A percentile compares a stretch with the other conserved stretches of the same genome.
phyloP scores from a whole-genome alignment of 2,888 invertebrate genomes.

The Parascotia fuliginaria region DNA sequence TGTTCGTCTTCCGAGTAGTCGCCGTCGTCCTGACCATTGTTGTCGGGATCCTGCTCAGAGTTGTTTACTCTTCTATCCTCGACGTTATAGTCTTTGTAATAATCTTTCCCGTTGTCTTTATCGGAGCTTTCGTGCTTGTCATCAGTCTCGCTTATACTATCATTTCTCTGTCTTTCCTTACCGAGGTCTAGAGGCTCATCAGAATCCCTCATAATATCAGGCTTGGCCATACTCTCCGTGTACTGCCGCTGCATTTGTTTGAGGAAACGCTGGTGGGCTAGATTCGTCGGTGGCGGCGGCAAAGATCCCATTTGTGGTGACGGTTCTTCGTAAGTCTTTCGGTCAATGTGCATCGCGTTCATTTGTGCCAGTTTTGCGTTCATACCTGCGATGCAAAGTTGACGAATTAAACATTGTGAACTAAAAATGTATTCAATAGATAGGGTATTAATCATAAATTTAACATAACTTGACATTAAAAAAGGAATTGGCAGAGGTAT shows the following conservation, averaged over 20 bases:
- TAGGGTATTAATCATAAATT: no score
- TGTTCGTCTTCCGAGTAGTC: constrained; percentile 81
- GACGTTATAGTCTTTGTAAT: constrained; percentile 69
- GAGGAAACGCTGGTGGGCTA: constrained; percentile 86
- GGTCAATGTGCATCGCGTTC: constrained; percentile 86
- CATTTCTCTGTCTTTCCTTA: constrained; percentile 77
- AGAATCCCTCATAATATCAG: constrained; percentile 83
- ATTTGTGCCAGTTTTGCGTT: constrained; percentile 93
- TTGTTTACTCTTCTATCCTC: constrained; percentile 61
- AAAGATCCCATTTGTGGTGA: constrained; percentile 83
- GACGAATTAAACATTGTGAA: no score
- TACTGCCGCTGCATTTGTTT: constrained; percentile 88
- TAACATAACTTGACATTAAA: no score
- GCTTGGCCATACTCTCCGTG: constrained; percentile 83
- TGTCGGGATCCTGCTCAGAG: constrained; percentile 65
- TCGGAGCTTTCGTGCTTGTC: constrained; percentile 85
- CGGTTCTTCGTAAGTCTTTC: constrained; percentile 85
- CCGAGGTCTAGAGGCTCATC: constrained; percentile 85
- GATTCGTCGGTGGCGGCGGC: constrained; percentile 82
- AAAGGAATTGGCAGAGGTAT: background rate
- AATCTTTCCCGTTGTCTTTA: constrained; percentile 70
- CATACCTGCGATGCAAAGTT: constrained; percentile 83
- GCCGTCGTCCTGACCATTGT: constrained; percentile 74
- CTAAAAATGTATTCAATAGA: no score
- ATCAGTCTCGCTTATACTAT: constrained; percentile 71